These are phyloP conservation scores for Helostoma temminkii DNA, from an alignment of 2,797 vertebrate genomes.

Conservation along the genomic window DNA sequence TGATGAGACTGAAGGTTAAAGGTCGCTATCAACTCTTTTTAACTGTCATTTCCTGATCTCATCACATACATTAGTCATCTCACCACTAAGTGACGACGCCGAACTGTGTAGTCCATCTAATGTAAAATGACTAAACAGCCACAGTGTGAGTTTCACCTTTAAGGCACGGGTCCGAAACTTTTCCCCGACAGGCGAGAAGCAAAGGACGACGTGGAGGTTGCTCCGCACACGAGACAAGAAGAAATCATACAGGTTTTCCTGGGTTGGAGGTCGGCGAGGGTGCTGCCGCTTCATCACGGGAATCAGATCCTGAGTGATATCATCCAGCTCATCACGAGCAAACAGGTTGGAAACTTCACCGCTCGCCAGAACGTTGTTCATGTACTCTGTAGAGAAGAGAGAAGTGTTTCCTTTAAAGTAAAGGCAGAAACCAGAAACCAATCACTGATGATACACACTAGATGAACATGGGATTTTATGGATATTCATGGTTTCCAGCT, in stretches of 20 bases:
- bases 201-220: slow-evolving; percentile 89
- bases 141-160: slow-evolving; percentile 58
- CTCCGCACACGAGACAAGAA: slow-evolving; percentile 87
- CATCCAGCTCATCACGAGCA: slow-evolving; percentile 87
- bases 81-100: no score
- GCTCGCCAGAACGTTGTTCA: slow-evolving; percentile 89
- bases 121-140: neutral
- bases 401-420: no score
- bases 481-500: neutral
- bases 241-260: slow-evolving; percentile 88
- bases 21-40: neutral
- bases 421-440: no score
- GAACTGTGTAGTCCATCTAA: no score
- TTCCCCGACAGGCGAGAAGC: slow-evolving; percentile 89
- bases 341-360: slow-evolving; percentile 89
- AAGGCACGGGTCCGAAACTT: slow-evolving; percentile 86
- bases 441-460: no score
- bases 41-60: no score
- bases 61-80: no score
- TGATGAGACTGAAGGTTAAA: neutral
- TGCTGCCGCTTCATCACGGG: slow-evolving; percentile 84
- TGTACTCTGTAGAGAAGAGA: slow-evolving; percentile 79
- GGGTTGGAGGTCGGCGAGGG: slow-evolving; percentile 81
- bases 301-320: slow-evolving; percentile 88
- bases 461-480: no score